Evolutionary conservation across 2,113 vertebrate species (phyloP).

Genomic region (Orientallactaga bullata): DNA sequence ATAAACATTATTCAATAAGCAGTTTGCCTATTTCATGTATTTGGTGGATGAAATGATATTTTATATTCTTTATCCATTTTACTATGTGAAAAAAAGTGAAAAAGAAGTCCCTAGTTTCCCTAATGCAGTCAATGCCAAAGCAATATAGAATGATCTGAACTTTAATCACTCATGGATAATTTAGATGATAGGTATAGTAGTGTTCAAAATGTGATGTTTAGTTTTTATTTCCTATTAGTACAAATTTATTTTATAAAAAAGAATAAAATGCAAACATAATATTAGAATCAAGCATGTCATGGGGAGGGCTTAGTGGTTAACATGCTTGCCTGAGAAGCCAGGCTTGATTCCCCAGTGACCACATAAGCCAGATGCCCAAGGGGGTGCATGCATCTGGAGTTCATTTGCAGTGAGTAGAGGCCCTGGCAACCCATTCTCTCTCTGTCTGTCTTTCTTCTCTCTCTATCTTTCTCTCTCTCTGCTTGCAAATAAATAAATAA

Average conservation of each 20-base stretch:
- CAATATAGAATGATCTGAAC: not conserved
- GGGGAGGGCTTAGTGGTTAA: too few species aligned
- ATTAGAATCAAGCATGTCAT: not conserved
- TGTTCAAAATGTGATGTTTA: not conserved
- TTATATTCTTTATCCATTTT: not conserved
- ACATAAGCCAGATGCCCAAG: too few species aligned
- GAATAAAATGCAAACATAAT: not conserved
- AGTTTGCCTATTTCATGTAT: not conserved
- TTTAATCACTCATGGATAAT: not conserved
- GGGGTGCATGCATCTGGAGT: too few species aligned
- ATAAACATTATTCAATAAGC: not conserved
- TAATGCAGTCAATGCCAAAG: not conserved
- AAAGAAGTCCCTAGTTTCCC: not conserved
- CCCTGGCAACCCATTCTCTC: too few species aligned
- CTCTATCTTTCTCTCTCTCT: too few species aligned
- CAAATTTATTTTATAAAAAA: slow-evolving; percentile 9
- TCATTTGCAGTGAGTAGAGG: too few species aligned
- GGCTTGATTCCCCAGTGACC: too few species aligned
- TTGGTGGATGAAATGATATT: not conserved
- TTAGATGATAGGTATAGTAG: not conserved
- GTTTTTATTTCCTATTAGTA: not conserved
- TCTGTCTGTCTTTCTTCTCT: too few species aligned
- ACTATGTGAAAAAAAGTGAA: not conserved
- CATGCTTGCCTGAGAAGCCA: too few species aligned
- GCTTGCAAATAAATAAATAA: too few species aligned